These are phyloP conservation scores for Epinephelus fuscoguttatus DNA, from an alignment of 2,113 vertebrate genomes.

Conservation along the genomic window DNA sequence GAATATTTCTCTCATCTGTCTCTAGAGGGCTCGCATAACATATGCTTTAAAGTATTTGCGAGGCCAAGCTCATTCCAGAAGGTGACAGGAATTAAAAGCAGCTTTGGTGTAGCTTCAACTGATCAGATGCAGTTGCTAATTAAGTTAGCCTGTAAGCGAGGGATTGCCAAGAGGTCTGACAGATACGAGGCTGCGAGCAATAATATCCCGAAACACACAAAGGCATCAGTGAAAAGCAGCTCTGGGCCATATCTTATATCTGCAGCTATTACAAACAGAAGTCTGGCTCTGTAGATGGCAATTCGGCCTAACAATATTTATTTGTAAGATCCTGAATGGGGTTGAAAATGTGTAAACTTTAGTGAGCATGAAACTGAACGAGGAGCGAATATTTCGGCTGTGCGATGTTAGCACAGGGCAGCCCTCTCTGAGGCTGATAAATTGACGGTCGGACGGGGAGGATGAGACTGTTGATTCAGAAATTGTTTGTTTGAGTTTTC, in stretches of 20 bases:
- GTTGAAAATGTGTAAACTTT: slow-evolving; percentile 17
- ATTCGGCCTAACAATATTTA: slow-evolving; percentile 11
- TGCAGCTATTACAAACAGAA: slow-evolving; percentile 16
- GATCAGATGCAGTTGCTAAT: slow-evolving; percentile 45
- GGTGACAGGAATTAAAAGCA: slow-evolving; percentile 34
- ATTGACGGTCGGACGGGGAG: slow-evolving; percentile 10
- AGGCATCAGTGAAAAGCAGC: slow-evolving; percentile 27
- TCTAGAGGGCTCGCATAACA: slow-evolving; percentile 13
- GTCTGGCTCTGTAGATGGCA: not conserved
- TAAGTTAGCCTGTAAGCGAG: slow-evolving; percentile 17
- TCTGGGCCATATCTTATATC: slow-evolving; percentile 8
- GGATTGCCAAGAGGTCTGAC: slow-evolving; percentile 33
- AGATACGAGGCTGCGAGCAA: slow-evolving; percentile 12
- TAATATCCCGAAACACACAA: slow-evolving; percentile 25
- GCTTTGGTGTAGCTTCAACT: slow-evolving; percentile 19
- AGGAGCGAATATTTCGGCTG: slow-evolving; percentile 18
- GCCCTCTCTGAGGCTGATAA: slow-evolving; percentile 29
- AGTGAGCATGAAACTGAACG: slow-evolving; percentile 17
- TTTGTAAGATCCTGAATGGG: slow-evolving; percentile 6
- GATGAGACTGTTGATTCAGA: slow-evolving; percentile 47
- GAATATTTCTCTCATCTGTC: slow-evolving; percentile 48
- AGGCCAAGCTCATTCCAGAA: slow-evolving; percentile 15
- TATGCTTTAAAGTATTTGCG: slow-evolving; percentile 24
- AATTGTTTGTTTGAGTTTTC: slow-evolving; percentile 53
- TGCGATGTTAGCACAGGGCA: slow-evolving; percentile 3